Evolutionary conservation across 1,140 invertebrate species (phyloP).

Genomic region (Drosophila pseudoobscura): DNA sequence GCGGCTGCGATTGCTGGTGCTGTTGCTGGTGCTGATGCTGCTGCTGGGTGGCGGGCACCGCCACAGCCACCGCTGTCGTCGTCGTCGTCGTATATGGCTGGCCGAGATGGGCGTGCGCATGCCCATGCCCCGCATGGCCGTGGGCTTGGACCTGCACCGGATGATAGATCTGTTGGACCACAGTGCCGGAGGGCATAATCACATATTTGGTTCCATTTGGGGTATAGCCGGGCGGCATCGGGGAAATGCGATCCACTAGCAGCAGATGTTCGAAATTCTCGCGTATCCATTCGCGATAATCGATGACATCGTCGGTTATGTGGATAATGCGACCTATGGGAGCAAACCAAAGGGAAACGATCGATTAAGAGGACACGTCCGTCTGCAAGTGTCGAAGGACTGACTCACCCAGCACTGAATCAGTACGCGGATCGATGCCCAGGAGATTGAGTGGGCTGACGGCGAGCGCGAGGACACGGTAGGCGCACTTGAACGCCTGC

Average conservation of each 20-base stretch:
- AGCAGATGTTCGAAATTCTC: conserved; percentile 84
- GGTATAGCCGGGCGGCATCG: conserved; percentile 57
- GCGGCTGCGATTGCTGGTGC: conserved; percentile 33
- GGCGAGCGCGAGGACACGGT: conserved; percentile 92
- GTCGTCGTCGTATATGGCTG: conserved; percentile 53
- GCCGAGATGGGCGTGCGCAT: conserved; percentile 49
- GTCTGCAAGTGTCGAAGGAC: no score
- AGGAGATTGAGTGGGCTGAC: conserved; percentile 87
- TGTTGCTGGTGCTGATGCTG: conserved; percentile 42
- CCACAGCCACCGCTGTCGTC: conserved; percentile 36
- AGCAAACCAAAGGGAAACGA: background rate
- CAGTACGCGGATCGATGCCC: conserved; percentile 84
- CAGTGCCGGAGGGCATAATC: conserved; percentile 59
- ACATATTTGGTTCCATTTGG: conserved; percentile 69
- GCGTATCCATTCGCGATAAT: conserved; percentile 92
- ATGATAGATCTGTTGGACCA: conserved; percentile 71
- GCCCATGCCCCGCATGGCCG: conserved; percentile 19
- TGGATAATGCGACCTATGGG: conserved; percentile 91
- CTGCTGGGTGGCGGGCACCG: conserved; percentile 37
- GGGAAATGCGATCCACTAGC: conserved; percentile 62
- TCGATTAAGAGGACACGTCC: no score
- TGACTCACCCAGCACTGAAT: conserved; percentile 78
- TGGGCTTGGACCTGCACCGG: conserved; percentile 47
- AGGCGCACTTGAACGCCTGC: conserved; percentile 97
- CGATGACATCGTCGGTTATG: conserved; percentile 96